Base-by-base conservation (phyloP, 1,140 invertebrate species). In the Scaptodrosophila lebanonensis region DNA sequence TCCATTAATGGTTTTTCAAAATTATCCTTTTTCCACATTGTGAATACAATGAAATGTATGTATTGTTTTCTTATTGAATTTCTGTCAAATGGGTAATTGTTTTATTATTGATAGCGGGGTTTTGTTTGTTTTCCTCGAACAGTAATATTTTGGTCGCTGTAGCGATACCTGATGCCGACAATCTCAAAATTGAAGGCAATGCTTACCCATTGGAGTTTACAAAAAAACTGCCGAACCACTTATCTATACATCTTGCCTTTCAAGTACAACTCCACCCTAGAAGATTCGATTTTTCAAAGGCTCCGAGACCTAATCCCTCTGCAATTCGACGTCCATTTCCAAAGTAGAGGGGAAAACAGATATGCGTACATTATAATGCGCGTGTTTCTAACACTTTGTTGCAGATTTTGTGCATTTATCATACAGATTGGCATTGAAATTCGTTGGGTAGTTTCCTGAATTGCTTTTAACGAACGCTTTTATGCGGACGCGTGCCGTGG, bases 391-490 rank as follows among this genome's bases (percentile, higher is more conserved):
- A 82, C 75, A 82, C 76, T 82, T 82, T 82, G 75, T 75, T 82
- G 75, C 75, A 82, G 75, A 82, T 82, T 82, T 82, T 70, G 66
- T 70, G 75, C 75, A 82, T 82, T 82, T 82, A 70, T 82, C 75
- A 75, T 70, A 69, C 56, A 68, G 18, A 17, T 30, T 40, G 12
- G 17, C 9, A 53, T 40, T 27, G 44, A 13, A 12, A 27, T 44
- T 25, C 8, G 18, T 44, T 35, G 43, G 44, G 30, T 48, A n/a
- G n/a, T n/a, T n/a, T n/a, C n/a, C n/a, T n/a, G n/a, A n/a, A n/a
- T n/a, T n/a, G n/a, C n/a, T n/a, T n/a, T n/a, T n/a, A n/a, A n/a
- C n/a, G 25, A 58, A 53, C 42, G n/a, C n/a, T n/a, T n/a, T n/a
- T n/a, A n/a, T 43, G 73, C 32, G 35, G 27, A 73, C 75, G 75